Evolutionary conservation across 2,888 invertebrate genomes (phyloP).

Genomic region (Heteromurus nitidus): DNA sequence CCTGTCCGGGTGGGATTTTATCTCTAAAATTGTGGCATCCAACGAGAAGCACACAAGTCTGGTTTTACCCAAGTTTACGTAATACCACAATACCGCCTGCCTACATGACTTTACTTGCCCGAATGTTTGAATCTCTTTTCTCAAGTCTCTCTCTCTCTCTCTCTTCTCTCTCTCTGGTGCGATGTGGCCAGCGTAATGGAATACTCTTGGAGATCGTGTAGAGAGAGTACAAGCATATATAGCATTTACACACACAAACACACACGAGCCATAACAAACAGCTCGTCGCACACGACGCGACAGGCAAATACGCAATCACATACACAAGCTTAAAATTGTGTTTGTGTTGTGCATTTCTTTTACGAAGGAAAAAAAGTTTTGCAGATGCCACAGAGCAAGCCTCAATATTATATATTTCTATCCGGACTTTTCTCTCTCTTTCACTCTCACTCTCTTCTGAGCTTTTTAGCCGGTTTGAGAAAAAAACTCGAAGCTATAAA

Average conservation of each 20-base stretch:
- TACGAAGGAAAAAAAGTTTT: conserved; percentile 5
- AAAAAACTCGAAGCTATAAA: conserved; percentile 30
- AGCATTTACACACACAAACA: background rate
- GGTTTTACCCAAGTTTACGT: background rate
- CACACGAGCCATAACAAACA: conserved; percentile 18
- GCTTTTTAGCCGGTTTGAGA: background rate
- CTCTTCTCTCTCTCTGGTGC: no score
- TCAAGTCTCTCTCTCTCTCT: background rate
- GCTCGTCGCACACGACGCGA: background rate
- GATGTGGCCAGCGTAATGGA: no score
- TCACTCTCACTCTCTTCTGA: background rate
- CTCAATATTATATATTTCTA: conserved; percentile 2
- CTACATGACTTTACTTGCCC: background rate
- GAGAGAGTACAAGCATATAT: conserved; percentile 3
- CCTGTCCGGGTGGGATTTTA: conserved; percentile 53
- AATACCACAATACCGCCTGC: background rate
- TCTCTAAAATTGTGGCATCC: conserved; percentile 29
- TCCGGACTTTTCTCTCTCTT: no score
- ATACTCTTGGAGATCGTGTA: no score
- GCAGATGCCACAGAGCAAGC: conserved; percentile 16
- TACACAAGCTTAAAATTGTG: conserved; percentile 30
- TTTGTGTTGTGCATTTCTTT: conserved; percentile 13
- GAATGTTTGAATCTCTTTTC: no score
- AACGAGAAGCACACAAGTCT: no score
- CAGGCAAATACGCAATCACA: conserved; percentile 32